These are phyloP conservation scores for Tetraodon nigroviridis DNA, from an alignment of 2,113 vertebrate species.

Conservation along the genomic window DNA sequence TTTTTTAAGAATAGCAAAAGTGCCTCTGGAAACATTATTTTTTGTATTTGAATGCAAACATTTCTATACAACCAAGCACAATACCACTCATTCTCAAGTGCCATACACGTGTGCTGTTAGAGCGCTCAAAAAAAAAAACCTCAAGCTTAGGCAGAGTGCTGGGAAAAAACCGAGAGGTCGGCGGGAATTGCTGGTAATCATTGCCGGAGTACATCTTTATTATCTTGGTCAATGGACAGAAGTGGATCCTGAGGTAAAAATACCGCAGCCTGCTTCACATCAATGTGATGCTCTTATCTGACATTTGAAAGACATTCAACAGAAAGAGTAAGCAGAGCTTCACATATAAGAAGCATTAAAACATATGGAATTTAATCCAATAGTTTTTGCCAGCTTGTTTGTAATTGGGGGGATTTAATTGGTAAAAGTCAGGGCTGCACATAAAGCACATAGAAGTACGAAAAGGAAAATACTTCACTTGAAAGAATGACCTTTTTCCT, in stretches of 20 bases:
- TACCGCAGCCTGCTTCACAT: constrained; percentile 73
- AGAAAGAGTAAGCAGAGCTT: constrained; percentile 26
- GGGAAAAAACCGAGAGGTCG: constrained; percentile 47
- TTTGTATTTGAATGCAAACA: neutral
- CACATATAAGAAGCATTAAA: constrained; percentile 15
- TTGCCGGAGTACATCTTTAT: constrained; percentile 65
- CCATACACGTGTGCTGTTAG: constrained; percentile 39
- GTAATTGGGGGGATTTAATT: no score
- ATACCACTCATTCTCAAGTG: constrained; percentile 1
- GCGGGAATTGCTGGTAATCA: constrained; percentile 56
- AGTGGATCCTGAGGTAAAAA: constrained; percentile 77
- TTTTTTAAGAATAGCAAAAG: neutral
- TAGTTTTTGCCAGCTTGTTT: no score
- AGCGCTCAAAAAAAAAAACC: constrained; percentile 73
- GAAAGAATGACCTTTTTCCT: neutral
- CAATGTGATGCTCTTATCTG: constrained; percentile 72
- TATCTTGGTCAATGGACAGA: constrained; percentile 74
- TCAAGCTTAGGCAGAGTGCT: constrained; percentile 47
- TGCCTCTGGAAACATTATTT: no score
- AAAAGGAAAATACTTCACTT: neutral
- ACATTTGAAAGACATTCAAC: constrained; percentile 57
- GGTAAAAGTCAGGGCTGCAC: no score
- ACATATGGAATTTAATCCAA: no score
- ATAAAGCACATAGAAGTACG: neutral
- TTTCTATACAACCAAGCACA: neutral